A percentile compares a stretch with the other conserved stretches of the same genome.
These are phyloP conservation scores for Sakesphorus luctuosus DNA, from an alignment of 2,113 vertebrate species.

Conservation along the genomic window DNA sequence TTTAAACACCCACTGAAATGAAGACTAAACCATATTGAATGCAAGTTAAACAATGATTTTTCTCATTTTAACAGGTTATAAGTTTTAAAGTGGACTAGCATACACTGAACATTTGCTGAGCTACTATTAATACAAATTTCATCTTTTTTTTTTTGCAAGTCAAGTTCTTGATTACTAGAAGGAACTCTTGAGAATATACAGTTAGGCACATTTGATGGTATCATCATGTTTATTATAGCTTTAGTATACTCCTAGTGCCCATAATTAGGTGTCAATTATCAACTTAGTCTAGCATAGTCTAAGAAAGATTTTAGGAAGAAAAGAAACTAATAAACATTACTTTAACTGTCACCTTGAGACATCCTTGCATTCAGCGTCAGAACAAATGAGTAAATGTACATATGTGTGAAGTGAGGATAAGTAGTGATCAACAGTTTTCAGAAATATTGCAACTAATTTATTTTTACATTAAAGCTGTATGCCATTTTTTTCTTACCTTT, in stretches of 20 bases:
- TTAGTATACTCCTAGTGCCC: neutral
- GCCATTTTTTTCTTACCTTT: neutral
- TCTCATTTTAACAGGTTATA: neutral
- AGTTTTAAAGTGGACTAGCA: neutral
- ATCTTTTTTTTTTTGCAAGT: neutral
- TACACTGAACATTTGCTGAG: neutral
- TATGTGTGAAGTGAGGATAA: neutral
- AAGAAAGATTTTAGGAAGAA: neutral
- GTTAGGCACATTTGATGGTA: neutral
- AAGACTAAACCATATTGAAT: neutral
- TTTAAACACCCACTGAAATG: neutral
- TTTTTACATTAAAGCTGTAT: neutral
- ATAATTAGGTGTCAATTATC: neutral
- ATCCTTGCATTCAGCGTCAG: neutral
- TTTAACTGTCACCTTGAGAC: neutral
- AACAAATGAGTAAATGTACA: neutral
- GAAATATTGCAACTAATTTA: neutral
- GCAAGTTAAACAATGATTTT: neutral
- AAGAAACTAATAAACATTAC: neutral
- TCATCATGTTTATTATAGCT: neutral
- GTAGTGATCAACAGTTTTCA: neutral
- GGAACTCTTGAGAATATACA: neutral
- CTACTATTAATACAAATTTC: neutral
- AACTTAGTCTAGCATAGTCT: neutral
- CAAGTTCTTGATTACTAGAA: neutral